Evolutionary conservation across 2,797 vertebrate genomes (phyloP), one percentile per base, ranked within the genome.

Genomic region (Astyanax mexicanus): DNA sequence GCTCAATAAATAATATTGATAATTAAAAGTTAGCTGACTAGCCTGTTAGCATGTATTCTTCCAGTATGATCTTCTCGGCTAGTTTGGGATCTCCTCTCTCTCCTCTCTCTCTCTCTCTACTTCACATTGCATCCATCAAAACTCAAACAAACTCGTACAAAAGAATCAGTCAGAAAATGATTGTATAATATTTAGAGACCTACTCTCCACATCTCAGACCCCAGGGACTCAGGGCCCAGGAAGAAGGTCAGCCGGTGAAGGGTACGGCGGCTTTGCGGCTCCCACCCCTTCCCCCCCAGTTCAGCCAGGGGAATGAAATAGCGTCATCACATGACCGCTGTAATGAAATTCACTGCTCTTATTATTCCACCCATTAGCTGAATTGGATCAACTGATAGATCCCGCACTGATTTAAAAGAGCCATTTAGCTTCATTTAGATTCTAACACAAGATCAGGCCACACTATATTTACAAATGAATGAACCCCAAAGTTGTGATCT

Each of bases 341-440:
- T 80, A 83, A 83, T 81, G 79, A 75, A 67, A 83, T 83, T 79
- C 75, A 66, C 70, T 49, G 69, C 77, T 45, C 38, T 32, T 70
- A 75, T 83, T 76, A 83, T 79, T 81, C 74, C 27, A 73, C 40
- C 79, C 81, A 83, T 81, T 83, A 83, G 68, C 75, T 27, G 65
- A 80, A 81, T 81, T 81, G 81, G 76, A 83, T 79, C 45, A 40
- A 55, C 58, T 58, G 4, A 38, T 45, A 13, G 60, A 62, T 62
- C 42, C 60, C 37, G 13, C 6, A 13, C 9, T n/a, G 67, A 42
- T 55, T 51, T 27, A 13, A n/a, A n/a, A 40, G 40, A 25, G 19
- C 21, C 11, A 23, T 62, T 40, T 42, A 52, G 44, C 52, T 68
- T 32, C 49, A 23, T 69, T 52, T 52, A 23, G 12, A 37, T 69